These are phyloP conservation scores for Plectropomus leopardus DNA, from an alignment of 2,113 vertebrate species.

Conservation along the genomic window DNA sequence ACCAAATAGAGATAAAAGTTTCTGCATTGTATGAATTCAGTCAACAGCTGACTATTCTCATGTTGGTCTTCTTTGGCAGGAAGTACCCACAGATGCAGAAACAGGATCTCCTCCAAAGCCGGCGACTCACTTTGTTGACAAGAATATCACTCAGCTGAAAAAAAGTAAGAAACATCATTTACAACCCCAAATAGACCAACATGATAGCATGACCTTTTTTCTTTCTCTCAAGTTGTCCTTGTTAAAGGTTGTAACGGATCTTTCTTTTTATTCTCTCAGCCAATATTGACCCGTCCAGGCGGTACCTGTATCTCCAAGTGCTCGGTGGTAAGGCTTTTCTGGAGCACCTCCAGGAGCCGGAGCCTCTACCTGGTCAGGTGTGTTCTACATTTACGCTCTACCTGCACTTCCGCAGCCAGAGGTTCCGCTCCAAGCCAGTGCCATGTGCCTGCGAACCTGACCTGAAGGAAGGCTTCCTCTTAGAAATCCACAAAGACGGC, in stretches of 20 bases:
- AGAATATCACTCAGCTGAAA: slow-evolving; percentile 83
- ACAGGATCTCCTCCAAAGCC: slow-evolving; percentile 83
- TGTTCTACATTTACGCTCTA: slow-evolving; percentile 94
- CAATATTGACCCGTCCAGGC: slow-evolving; percentile 92
- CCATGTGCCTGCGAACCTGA: slow-evolving; percentile 97
- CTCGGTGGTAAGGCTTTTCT: slow-evolving; percentile 97
- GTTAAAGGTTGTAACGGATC: background rate
- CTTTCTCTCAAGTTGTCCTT: background rate
- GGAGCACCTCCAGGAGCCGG: slow-evolving; percentile 95
- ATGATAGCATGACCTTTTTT: background rate
- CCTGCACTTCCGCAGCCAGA: slow-evolving; percentile 96
- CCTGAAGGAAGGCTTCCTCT: slow-evolving; percentile 93
- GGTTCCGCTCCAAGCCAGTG: slow-evolving; percentile 95
- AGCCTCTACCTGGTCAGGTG: slow-evolving; percentile 93
- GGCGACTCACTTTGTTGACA: slow-evolving; percentile 84
- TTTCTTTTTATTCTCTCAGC: slow-evolving; percentile 82
- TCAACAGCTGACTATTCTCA: background rate
- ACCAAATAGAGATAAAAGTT: background rate
- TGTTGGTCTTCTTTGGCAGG: slow-evolving; percentile 73
- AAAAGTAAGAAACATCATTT: slow-evolving; percentile 86
- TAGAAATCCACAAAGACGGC: slow-evolving; percentile 92
- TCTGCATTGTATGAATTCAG: background rate
- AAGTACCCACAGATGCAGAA: slow-evolving; percentile 75
- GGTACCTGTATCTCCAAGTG: slow-evolving; percentile 96
- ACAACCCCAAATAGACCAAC: background rate